Conservation (phyloP, 2,797 vertebrate species). For the Linurgus olivaceus region DNA sequence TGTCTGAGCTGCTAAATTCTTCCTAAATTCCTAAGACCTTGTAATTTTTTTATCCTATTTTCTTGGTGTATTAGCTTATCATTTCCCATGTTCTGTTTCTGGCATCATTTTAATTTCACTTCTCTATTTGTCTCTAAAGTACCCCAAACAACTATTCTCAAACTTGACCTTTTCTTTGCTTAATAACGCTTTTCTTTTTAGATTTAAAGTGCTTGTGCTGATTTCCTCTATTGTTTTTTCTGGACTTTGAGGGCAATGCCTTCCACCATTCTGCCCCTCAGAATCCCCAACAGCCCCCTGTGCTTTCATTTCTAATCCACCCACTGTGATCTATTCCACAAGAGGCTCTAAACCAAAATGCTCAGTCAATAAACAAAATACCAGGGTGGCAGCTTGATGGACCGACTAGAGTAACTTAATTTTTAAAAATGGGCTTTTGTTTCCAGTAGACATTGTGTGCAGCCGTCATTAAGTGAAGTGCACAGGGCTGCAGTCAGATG, state of each 20-base stretch:
- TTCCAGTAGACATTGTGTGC: background rate
- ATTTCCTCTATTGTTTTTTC: background rate
- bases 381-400: slow-evolving; percentile 19
- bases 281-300: background rate
- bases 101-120: background rate
- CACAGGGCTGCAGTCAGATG: slow-evolving; percentile 46
- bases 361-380: slow-evolving; percentile 57
- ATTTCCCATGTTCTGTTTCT: background rate
- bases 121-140: background rate
- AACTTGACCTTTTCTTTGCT: background rate
- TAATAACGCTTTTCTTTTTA: background rate
- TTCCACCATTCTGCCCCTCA: background rate
- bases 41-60: background rate
- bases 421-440: slow-evolving; percentile 40
- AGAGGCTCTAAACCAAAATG: background rate
- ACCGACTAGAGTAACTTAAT: slow-evolving; percentile 12
- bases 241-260: background rate
- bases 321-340: slow-evolving; percentile 11
- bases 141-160: background rate
- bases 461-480: background rate
- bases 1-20: background rate
- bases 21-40: background rate
- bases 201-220: background rate
- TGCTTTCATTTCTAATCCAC: slow-evolving; percentile 15
- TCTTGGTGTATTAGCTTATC: background rate